Conservation (phyloP, 2,113 vertebrate species). For the Chunga burmeisteri region DNA sequence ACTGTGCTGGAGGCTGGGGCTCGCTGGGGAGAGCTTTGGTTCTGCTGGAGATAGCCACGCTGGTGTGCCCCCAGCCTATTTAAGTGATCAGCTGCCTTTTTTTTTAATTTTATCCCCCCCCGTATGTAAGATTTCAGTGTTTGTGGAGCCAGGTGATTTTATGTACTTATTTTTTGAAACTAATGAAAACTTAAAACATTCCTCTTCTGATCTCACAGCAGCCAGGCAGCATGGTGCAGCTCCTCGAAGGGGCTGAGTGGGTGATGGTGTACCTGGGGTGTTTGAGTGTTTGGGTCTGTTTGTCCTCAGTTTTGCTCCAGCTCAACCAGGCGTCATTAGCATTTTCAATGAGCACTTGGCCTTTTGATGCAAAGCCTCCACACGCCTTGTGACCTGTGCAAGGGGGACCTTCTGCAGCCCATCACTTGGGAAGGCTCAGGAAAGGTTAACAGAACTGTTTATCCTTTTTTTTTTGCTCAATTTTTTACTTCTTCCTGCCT, state of each 20-base stretch:
- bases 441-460: conserved; percentile 27
- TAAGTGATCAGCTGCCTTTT: neutral
- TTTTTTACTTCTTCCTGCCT: conserved; percentile 51
- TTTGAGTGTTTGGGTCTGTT: neutral
- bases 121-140: neutral
- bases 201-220: neutral
- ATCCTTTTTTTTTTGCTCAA: neutral
- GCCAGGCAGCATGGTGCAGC: rapidly evolving
- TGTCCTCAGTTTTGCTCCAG: neutral
- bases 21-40: neutral
- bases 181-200: neutral
- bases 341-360: neutral
- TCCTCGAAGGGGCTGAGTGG: neutral
- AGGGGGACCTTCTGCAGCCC: neutral
- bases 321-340: neutral
- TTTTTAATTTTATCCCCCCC: neutral
- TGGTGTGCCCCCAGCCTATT: neutral
- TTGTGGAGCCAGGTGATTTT: neutral
- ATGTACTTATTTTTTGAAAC: neutral
- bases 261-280: neutral
- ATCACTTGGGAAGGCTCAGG: neutral
- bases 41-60: neutral
- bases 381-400: neutral
- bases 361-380: neutral
- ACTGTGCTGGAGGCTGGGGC: neutral